Percentiles rank a stretch among this genome's conserved stretches.
phyloP scores from a whole-genome alignment of 2,113 vertebrate species.

The Pitta sordida region DNA sequence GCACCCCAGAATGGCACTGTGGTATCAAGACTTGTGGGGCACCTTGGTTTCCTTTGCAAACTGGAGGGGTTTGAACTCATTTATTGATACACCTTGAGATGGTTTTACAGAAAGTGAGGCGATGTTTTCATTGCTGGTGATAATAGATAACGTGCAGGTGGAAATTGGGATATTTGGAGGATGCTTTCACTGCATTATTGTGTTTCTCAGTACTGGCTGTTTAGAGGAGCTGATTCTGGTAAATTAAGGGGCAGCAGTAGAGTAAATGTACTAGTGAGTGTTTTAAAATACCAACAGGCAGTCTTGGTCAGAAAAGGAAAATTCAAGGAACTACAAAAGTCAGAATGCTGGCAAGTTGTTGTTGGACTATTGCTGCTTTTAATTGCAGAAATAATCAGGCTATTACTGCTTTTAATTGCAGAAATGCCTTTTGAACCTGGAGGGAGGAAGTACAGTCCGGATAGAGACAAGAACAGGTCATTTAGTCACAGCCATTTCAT shows the following conservation, averaged over 20 bases:
- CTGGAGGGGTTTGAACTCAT: neutral
- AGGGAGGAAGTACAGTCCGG: neutral
- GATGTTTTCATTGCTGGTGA: neutral
- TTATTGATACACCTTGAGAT: neutral
- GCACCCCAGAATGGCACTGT: neutral
- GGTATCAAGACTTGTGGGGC: neutral
- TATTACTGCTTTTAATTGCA: neutral
- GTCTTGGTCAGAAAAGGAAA: neutral
- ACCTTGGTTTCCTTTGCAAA: neutral
- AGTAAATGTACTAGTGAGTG: neutral
- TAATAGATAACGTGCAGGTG: neutral
- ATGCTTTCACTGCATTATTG: neutral
- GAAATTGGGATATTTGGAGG: neutral
- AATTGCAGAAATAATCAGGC: neutral
- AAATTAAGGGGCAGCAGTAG: neutral
- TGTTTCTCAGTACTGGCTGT: neutral
- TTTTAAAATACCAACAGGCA: neutral
- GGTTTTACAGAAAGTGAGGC: neutral
- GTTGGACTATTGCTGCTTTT: neutral
- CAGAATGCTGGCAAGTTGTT: neutral
- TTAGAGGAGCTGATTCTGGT: neutral
- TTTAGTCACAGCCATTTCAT: neutral
- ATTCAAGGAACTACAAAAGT: neutral
- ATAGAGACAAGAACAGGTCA: neutral
- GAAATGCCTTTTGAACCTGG: neutral